phyloP scores from a whole-genome alignment of 2,888 invertebrate species.

The Heliconius ismenius region DNA sequence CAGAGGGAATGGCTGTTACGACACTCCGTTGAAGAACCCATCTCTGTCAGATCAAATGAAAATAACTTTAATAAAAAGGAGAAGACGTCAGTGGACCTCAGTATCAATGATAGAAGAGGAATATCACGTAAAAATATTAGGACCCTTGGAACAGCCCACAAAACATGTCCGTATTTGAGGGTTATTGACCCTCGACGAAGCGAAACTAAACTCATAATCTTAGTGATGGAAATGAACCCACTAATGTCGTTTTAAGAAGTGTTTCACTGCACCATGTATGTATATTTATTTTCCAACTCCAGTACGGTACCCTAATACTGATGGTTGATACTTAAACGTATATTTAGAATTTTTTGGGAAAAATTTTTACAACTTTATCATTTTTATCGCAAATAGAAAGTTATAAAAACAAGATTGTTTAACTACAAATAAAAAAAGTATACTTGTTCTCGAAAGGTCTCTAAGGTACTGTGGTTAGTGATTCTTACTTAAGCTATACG shows the following conservation, averaged over 20 bases:
- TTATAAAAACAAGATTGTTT: background rate
- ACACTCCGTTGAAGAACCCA: too few relatives aligned
- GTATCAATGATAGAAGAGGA: too few relatives aligned
- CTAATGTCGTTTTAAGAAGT: background rate
- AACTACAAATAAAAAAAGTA: background rate
- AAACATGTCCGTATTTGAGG: too few relatives aligned
- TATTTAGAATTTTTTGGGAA: constrained; percentile 1
- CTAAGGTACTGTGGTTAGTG: background rate
- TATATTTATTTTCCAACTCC: background rate
- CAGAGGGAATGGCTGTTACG: too few relatives aligned
- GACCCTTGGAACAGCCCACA: too few relatives aligned
- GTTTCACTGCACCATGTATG: background rate
- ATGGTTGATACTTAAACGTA: background rate
- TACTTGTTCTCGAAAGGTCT: background rate
- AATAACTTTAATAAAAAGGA: too few relatives aligned
- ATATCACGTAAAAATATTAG: too few relatives aligned
- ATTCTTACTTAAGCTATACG: background rate
- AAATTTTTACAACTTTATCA: constrained; percentile 19
- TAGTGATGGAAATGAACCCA: too few relatives aligned
- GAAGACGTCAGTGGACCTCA: too few relatives aligned
- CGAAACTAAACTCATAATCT: too few relatives aligned
- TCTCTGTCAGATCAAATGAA: too few relatives aligned
- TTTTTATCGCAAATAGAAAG: constrained; percentile 14
- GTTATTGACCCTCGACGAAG: too few relatives aligned
- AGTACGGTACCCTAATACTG: background rate